A percentile compares a stretch with the other conserved stretches of the same genome.
phyloP scores from a whole-genome alignment of 2,113 vertebrate species.

The Psilopsiagon aurifrons region DNA sequence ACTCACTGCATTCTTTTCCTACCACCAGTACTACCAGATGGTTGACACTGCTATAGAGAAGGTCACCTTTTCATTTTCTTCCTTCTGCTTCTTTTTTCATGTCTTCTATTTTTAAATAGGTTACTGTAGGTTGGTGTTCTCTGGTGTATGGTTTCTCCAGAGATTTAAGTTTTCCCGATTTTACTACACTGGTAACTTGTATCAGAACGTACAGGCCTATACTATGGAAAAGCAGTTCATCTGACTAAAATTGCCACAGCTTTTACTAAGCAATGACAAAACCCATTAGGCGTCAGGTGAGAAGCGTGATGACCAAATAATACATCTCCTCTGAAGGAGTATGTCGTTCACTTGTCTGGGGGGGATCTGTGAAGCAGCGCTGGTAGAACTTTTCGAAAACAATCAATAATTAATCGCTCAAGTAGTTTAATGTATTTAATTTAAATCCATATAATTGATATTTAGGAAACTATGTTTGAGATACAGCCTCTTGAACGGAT shows the following conservation, averaged over 20 bases:
- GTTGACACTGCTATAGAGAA: constrained; percentile 44
- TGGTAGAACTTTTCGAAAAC: constrained; percentile 16
- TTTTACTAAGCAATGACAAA: background rate
- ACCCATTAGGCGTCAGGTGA: background rate
- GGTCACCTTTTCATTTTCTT: constrained; percentile 50
- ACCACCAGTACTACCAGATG: background rate
- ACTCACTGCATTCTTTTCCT: background rate
- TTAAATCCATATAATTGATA: constrained; percentile 75
- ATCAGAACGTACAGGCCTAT: background rate
- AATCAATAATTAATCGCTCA: constrained; percentile 33
- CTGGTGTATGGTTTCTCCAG: background rate
- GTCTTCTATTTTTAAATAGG: constrained; percentile 17
- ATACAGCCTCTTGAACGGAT: constrained; percentile 73
- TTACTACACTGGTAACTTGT: background rate
- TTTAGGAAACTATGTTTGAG: constrained; percentile 66
- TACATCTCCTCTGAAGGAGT: background rate
- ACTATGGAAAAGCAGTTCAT: background rate
- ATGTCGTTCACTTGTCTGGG: background rate
- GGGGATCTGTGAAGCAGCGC: background rate
- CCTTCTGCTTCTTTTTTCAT: background rate
- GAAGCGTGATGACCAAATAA: background rate
- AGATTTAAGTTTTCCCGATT: background rate
- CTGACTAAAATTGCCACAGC: background rate
- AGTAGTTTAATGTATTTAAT: constrained; percentile 59
- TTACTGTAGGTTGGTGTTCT: background rate